A percentile compares a stretch with the other conserved stretches of the same genome.
phyloP scores from a whole-genome alignment of 2,797 vertebrate species.

The Squalus acanthias region DNA sequence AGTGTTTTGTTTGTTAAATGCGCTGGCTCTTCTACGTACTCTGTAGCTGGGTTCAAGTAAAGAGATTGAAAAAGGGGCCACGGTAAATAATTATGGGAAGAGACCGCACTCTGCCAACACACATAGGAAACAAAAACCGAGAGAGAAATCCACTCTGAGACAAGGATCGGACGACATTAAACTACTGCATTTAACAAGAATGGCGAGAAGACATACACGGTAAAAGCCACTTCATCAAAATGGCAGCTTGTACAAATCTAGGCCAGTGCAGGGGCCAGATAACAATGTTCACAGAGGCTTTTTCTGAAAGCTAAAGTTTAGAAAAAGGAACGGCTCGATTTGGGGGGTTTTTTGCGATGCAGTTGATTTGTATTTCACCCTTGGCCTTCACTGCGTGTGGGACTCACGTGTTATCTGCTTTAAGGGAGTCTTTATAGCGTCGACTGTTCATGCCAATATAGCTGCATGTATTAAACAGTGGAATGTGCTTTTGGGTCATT shows the following conservation, averaged over 20 bases:
- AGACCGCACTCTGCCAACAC: background rate
- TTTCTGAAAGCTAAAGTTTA: background rate
- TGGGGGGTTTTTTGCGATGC: background rate
- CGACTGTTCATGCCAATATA: background rate
- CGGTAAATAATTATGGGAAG: background rate
- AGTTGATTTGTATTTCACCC: background rate
- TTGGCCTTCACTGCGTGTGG: background rate
- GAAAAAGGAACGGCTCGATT: background rate
- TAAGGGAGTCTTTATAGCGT: background rate
- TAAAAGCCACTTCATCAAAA: background rate
- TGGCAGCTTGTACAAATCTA: background rate
- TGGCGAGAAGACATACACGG: background rate
- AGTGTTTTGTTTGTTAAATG: background rate
- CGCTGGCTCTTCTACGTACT: background rate
- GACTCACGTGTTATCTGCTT: background rate
- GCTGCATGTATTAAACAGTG: background rate
- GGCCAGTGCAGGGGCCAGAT: background rate
- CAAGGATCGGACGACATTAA: background rate
- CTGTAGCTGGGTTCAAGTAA: background rate
- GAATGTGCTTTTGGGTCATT: constrained; percentile 21
- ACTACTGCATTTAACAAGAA: background rate
- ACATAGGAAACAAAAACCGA: background rate
- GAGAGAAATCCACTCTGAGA: background rate
- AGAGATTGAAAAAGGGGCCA: background rate
- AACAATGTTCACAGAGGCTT: background rate